Percentiles rank a stretch among this genome's conserved stretches.
Conservation (phyloP, 2,113 vertebrate genomes). For the Buteo buteo region DNA sequence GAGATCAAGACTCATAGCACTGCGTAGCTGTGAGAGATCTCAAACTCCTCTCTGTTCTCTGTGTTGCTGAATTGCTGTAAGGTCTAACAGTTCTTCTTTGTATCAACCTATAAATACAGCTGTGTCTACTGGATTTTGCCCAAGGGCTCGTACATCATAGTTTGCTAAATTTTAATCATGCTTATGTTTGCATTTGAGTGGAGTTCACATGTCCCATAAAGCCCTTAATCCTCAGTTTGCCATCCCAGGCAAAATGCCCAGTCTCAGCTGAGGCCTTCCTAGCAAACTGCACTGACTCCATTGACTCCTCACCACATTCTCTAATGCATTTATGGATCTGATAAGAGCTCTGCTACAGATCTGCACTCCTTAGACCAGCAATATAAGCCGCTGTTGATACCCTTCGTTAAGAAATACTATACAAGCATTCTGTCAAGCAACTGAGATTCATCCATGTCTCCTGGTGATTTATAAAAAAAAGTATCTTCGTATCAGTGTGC, state of each 20-base stretch:
- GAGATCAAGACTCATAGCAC: rapidly evolving
- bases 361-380: not conserved
- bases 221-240: conserved; percentile 66
- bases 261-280: conserved; percentile 32
- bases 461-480: not conserved
- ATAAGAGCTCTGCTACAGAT: conserved; percentile 38
- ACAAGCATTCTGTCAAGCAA: conserved; percentile 17
- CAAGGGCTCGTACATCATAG: conserved; percentile 46
- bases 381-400: not conserved
- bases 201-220: conserved; percentile 67
- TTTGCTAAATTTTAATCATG: conserved; percentile 72
- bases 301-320: not conserved
- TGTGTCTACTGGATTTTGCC: conserved; percentile 45
- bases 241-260: conserved; percentile 62
- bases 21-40: not conserved
- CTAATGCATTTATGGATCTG: conserved; percentile 61
- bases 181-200: conserved; percentile 71
- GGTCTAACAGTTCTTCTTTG: conserved; percentile 48
- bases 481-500: not conserved
- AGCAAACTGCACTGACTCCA: conserved; percentile 47
- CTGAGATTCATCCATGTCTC: conserved; percentile 27
- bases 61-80: conserved; percentile 18
- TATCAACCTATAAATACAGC: conserved; percentile 56
- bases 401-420: not conserved
- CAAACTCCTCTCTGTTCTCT: not conserved